Conservation (phyloP, 2,888 invertebrate species). For the Odontocerum albicorne region DNA sequence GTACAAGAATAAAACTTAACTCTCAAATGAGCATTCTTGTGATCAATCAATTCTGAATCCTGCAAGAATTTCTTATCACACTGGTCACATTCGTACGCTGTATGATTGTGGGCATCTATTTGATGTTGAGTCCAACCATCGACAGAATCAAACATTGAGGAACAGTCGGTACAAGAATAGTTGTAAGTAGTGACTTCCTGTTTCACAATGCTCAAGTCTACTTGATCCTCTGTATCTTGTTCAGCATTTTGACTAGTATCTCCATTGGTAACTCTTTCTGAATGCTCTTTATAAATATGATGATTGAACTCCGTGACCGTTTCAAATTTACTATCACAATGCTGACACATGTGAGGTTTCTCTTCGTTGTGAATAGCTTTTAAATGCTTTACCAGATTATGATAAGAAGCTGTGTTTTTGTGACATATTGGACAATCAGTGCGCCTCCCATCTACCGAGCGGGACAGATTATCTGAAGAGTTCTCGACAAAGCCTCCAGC, state of each 20-base stretch:
- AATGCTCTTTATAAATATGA: constrained; percentile 61
- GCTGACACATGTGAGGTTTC: constrained; percentile 59
- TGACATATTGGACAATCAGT: constrained; percentile 59
- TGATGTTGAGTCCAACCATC: constrained; percentile 62
- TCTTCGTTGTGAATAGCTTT: constrained; percentile 55
- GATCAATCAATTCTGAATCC: constrained; percentile 63
- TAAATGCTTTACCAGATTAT: constrained; percentile 61
- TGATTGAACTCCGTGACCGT: constrained; percentile 59
- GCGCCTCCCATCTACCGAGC: constrained; percentile 53
- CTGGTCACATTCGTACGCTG: constrained; percentile 60
- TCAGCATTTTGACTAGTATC: constrained; percentile 3
- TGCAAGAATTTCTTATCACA: constrained; percentile 65
- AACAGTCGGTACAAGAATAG: constrained; percentile 64
- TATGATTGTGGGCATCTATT: constrained; percentile 57
- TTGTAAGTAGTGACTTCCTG: constrained; percentile 57
- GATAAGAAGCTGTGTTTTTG: constrained; percentile 58
- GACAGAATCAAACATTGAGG: constrained; percentile 58
- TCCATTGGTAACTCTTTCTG: constrained; percentile 48
- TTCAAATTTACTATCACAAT: constrained; percentile 60
- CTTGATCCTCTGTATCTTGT: constrained; percentile 7
- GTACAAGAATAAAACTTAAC: constrained; percentile 66
- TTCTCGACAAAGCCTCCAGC: constrained; percentile 50
- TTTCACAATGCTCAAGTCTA: constrained; percentile 52
- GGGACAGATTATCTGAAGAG: constrained; percentile 46
- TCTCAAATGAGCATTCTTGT: constrained; percentile 66